Evolutionary conservation across 1,140 invertebrate species (phyloP).

Genomic region (Polypedilum pembai): DNA sequence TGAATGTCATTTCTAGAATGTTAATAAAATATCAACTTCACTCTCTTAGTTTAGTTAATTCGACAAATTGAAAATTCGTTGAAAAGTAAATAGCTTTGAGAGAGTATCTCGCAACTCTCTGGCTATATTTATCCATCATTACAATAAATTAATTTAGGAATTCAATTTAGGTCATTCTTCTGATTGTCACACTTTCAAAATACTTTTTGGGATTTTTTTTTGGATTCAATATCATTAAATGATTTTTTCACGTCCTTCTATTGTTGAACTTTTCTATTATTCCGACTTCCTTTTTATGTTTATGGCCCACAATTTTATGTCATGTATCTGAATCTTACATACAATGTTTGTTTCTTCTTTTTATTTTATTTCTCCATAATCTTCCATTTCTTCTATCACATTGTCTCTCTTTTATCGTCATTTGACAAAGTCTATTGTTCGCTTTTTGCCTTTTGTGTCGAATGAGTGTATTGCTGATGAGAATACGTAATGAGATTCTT

Average conservation of each 20-base stretch:
- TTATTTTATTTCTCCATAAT: not conserved
- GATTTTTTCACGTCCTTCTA: not conserved
- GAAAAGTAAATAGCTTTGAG: no score
- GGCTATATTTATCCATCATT: no score
- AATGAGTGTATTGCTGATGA: not conserved
- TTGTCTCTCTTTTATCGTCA: not conserved
- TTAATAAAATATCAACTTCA: no score
- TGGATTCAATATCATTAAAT: not conserved
- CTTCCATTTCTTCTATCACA: not conserved
- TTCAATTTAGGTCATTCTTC: no score
- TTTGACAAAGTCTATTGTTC: not conserved
- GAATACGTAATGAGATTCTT: not conserved
- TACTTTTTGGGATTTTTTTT: not conserved
- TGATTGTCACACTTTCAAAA: no score
- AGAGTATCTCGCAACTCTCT: no score
- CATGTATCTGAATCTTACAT: not conserved
- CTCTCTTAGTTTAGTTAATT: no score
- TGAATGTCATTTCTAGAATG: no score
- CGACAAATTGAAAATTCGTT: no score
- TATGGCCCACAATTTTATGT: not conserved
- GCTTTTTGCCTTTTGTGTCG: constrained; percentile 4
- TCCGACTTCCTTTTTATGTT: not conserved
- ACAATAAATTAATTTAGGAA: no score
- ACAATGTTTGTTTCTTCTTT: not conserved
- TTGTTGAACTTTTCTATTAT: constrained; percentile 6